A percentile compares a stretch with the other conserved stretches of the same genome.
phyloP scores from a whole-genome alignment of 2,888 invertebrate species.

The Cotesia congregata region DNA sequence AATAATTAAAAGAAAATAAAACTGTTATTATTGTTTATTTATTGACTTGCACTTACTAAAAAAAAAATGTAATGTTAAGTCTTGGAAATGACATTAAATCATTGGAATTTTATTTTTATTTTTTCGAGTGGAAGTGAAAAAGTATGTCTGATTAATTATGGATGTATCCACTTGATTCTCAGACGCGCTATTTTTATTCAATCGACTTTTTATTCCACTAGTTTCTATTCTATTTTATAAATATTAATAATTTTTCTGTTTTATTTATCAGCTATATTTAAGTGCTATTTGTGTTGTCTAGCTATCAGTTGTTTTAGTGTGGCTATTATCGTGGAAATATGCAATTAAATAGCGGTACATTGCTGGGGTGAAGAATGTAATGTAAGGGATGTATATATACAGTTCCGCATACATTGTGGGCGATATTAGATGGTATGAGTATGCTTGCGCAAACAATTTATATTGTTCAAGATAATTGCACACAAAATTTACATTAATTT shows the following conservation, averaged over 20 bases:
- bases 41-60: not conserved
- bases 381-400: not conserved
- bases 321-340: not conserved
- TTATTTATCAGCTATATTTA: no score
- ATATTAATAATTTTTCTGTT: no score
- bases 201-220: not conserved
- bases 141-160: not conserved
- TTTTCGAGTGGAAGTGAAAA: not conserved
- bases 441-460: not conserved
- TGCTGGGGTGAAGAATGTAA: not conserved
- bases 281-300: no score
- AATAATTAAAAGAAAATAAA: no score
- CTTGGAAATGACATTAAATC: not conserved
- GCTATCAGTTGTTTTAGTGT: not conserved
- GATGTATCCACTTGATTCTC: not conserved
- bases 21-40: no score
- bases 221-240: no score
- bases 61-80: not conserved
- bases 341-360: not conserved
- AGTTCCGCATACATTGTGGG: not conserved
- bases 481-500: not conserved
- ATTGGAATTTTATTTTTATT: not conserved
- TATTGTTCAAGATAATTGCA: not conserved
- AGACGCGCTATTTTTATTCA: not conserved
- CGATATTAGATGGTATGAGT: not conserved